phyloP scores from a whole-genome alignment of 2,113 vertebrate species.

The Pantherophis guttatus region DNA sequence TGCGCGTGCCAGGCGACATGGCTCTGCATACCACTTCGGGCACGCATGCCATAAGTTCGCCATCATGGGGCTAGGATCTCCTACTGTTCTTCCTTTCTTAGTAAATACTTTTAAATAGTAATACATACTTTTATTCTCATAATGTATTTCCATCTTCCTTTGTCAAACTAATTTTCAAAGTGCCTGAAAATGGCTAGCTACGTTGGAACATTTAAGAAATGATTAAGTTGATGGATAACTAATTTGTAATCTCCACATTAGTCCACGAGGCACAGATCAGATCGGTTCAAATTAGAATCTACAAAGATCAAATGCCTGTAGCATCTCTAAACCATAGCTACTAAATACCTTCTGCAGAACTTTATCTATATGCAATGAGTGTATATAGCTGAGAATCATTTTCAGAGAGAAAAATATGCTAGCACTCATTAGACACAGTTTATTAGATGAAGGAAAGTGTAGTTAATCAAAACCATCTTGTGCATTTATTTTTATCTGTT shows the following conservation, averaged over 20 bases:
- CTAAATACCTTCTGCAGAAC: neutral
- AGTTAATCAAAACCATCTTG: slow-evolving; percentile 31
- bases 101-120: neutral
- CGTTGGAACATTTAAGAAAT: neutral
- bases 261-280: neutral
- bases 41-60: no score
- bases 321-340: neutral
- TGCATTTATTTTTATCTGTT: slow-evolving; percentile 31
- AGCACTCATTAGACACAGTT: slow-evolving; percentile 22
- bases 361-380: slow-evolving; percentile 5
- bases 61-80: neutral
- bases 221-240: neutral
- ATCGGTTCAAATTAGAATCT: neutral
- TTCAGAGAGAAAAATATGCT: slow-evolving; percentile 30
- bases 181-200: neutral
- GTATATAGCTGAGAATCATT: slow-evolving; percentile 16
- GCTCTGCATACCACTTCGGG: no score
- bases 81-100: neutral
- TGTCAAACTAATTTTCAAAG: neutral
- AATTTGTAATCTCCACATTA: neutral
- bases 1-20: no score
- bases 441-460: slow-evolving; percentile 20
- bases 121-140: neutral
- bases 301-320: neutral
- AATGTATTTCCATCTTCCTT: neutral